These are phyloP conservation scores for Acanthis flammea DNA, from an alignment of 2,797 vertebrate genomes.

Conservation along the genomic window DNA sequence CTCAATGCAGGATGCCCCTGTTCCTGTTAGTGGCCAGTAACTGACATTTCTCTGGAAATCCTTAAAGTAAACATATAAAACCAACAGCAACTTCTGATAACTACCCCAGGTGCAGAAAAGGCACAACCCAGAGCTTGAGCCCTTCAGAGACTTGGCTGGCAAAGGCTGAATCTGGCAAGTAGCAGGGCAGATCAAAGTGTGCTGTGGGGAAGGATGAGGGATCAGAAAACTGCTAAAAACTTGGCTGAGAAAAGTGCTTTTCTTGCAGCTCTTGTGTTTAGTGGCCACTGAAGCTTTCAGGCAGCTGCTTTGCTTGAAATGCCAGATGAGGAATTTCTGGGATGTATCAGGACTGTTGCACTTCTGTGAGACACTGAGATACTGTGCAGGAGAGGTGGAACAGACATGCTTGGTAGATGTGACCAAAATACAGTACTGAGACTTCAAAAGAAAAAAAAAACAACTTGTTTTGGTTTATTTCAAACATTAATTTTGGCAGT, in stretches of 20 bases:
- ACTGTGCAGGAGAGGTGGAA: not conserved
- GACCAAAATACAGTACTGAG: not conserved
- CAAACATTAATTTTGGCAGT: not conserved
- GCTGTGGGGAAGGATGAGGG: not conserved
- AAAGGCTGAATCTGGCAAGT: not conserved
- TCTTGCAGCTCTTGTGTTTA: not conserved
- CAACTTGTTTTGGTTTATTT: not conserved
- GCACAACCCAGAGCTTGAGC: not conserved
- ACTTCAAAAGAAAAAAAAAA: not conserved
- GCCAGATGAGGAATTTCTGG: not conserved
- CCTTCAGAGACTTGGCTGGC: not conserved
- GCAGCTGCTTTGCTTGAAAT: not conserved
- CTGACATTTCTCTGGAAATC: not conserved
- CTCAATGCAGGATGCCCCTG: not conserved
- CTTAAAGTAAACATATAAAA: not conserved
- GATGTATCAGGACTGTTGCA: not conserved
- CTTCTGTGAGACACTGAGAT: not conserved
- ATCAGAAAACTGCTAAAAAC: not conserved
- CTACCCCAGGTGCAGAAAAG: not conserved
- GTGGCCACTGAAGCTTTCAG: constrained; percentile 11
- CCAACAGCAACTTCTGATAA: not conserved
- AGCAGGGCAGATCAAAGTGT: not conserved
- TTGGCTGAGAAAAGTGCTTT: constrained; percentile 27
- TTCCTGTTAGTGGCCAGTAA: not conserved
- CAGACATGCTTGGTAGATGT: not conserved